phyloP scores from a whole-genome alignment of 2,888 invertebrate genomes.

The Drosophila parthenogenetica region DNA sequence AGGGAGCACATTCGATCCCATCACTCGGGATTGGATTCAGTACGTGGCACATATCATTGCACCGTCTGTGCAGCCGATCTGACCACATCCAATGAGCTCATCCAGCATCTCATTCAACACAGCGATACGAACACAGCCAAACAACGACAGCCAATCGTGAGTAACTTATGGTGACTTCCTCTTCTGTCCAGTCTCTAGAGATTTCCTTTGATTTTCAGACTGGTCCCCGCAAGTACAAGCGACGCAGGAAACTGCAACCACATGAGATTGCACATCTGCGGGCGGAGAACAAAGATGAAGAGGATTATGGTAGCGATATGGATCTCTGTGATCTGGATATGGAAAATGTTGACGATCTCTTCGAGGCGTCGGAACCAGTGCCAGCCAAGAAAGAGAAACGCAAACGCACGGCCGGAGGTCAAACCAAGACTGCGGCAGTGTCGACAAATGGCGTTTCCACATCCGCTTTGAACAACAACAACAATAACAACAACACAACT shows the following conservation, averaged over 20 bases:
- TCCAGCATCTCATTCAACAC: conserved; percentile 93
- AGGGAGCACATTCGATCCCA: conserved; percentile 94
- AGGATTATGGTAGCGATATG: conserved; percentile 81
- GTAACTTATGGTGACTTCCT: conserved; percentile 20
- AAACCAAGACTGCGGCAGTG: conserved; percentile 23
- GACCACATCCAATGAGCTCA: conserved; percentile 90
- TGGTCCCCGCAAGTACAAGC: conserved; percentile 92
- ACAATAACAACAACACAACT: conserved; percentile 42
- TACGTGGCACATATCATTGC: conserved; percentile 89
- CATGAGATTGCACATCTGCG: conserved; percentile 86
- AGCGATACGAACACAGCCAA: conserved; percentile 94
- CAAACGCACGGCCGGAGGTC: conserved; percentile 44
- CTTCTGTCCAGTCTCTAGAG: too few relatives aligned
- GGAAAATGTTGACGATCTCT: conserved; percentile 84
- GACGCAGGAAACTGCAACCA: conserved; percentile 90
- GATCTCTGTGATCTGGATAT: conserved; percentile 84
- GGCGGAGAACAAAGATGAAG: conserved; percentile 71
- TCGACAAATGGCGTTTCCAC: conserved; percentile 21
- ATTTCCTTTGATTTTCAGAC: conserved; percentile 84
- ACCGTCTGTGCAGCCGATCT: conserved; percentile 91
- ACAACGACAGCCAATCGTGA: conserved; percentile 90
- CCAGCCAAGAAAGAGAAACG: conserved; percentile 56
- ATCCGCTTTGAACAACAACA: conserved; percentile 3
- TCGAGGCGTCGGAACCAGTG: conserved; percentile 73
- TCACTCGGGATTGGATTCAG: conserved; percentile 92